phyloP scores from a whole-genome alignment of 2,888 invertebrate species.

The Protophormia terraenovae region DNA sequence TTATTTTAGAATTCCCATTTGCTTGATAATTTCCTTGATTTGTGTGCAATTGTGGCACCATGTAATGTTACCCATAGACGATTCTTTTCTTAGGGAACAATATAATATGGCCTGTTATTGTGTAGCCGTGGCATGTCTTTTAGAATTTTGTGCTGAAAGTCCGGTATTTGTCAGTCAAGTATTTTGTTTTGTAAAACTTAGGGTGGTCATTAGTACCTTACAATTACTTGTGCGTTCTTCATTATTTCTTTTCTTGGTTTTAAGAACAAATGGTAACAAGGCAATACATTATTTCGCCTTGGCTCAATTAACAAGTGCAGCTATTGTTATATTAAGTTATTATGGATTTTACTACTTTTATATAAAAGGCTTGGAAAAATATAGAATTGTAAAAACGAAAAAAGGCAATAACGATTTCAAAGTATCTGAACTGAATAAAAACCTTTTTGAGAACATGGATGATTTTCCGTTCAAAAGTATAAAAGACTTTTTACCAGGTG shows the following conservation, averaged over 20 bases:
- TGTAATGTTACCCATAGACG: conserved; percentile 87
- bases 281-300: conserved; percentile 93
- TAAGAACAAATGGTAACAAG: conserved; percentile 87
- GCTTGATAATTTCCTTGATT: conserved; percentile 86
- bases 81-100: conserved; percentile 84
- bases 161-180: conserved; percentile 93
- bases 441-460: conserved; percentile 83
- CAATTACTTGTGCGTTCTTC: conserved; percentile 90
- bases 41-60: conserved; percentile 93
- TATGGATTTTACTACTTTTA: conserved; percentile 91
- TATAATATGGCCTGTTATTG: conserved; percentile 89
- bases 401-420: conserved; percentile 61
- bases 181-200: conserved; percentile 94
- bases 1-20: too few species aligned
- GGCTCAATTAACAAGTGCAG: conserved; percentile 90
- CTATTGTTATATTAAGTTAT: conserved; percentile 86
- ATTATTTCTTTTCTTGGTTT: conserved; percentile 89
- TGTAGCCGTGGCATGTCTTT: conserved; percentile 91
- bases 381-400: conserved; percentile 12
- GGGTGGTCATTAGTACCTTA: conserved; percentile 89
- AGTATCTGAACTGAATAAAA: conserved; percentile 41
- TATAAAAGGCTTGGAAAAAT: conserved; percentile 80
- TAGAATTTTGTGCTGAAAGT: conserved; percentile 93
- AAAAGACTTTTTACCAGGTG: conserved; percentile 88
- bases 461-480: conserved; percentile 91